phyloP scores from a whole-genome alignment of 2,888 invertebrate species.

The Ectobius pallidus region DNA sequence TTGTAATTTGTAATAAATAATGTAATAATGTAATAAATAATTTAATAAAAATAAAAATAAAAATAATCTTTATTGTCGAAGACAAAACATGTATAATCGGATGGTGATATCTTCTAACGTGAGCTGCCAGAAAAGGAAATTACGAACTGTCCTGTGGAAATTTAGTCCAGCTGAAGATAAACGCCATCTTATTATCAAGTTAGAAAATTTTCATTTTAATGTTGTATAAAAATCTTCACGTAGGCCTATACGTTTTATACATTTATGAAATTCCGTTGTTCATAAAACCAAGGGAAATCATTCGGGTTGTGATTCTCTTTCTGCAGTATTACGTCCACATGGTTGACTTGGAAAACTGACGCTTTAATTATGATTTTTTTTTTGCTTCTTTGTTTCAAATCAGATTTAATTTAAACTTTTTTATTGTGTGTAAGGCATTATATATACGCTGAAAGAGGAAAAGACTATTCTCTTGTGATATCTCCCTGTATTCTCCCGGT shows the following conservation, averaged over 20 bases:
- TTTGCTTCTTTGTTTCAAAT: constrained; percentile 42
- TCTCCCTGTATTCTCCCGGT: constrained; percentile 21
- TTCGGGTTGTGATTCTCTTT: constrained; percentile 29
- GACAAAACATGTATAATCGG: too few relatives aligned
- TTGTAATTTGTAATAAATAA: too few relatives aligned
- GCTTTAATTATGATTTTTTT: constrained; percentile 38
- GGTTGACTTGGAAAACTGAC: constrained; percentile 28
- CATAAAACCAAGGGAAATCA: constrained; percentile 40
- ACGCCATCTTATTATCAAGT: too few relatives aligned
- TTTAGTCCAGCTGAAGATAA: too few relatives aligned
- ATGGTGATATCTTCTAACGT: too few relatives aligned
- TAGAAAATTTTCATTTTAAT: too few relatives aligned
- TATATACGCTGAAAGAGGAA: constrained; percentile 11
- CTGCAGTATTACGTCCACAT: constrained; percentile 29
- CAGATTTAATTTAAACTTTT: constrained; percentile 42
- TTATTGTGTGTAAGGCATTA: constrained; percentile 31
- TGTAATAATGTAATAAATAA: too few relatives aligned
- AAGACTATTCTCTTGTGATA: constrained; percentile 27
- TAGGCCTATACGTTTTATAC: constrained; percentile 33
- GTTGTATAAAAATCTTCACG: too few relatives aligned
- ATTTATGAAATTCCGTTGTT: constrained; percentile 40
- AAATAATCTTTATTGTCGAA: too few relatives aligned
- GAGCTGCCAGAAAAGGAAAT: too few relatives aligned
- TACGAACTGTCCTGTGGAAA: too few relatives aligned
- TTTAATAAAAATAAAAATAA: too few relatives aligned